Evolutionary conservation across 1,140 invertebrate genomes (phyloP).

Genomic region (Scaptodrosophila lebanonensis): DNA sequence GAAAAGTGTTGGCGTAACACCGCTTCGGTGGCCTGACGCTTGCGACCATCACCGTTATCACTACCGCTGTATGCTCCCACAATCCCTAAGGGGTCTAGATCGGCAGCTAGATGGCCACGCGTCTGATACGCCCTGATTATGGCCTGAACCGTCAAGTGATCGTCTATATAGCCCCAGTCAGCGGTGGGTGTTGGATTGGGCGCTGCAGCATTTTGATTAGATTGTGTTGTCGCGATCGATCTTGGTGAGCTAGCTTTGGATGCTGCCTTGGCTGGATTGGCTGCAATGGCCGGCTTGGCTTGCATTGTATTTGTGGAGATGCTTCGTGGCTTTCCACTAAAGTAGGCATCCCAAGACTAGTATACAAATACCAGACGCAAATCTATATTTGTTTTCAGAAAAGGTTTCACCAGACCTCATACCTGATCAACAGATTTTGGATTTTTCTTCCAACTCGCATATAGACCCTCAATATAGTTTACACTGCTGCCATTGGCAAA

Average conservation of each 20-base stretch:
- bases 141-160: slow-evolving; percentile 98
- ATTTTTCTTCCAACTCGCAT: slow-evolving; percentile 21
- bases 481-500: slow-evolving; percentile 27
- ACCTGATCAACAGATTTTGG: slow-evolving; percentile 33
- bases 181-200: slow-evolving; percentile 11
- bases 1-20: slow-evolving; percentile 55
- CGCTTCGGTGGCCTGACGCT: slow-evolving; percentile 77
- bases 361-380: background rate
- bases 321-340: slow-evolving; percentile 16
- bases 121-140: slow-evolving; percentile 98
- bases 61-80: slow-evolving; percentile 23
- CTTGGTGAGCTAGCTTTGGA: background rate
- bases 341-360: slow-evolving; percentile 50
- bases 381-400: slow-evolving; percentile 1
- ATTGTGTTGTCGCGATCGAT: background rate
- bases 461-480: slow-evolving; percentile 25
- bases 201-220: no score
- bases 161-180: slow-evolving; percentile 95
- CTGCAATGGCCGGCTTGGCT: background rate
- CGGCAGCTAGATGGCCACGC: slow-evolving; percentile 94
- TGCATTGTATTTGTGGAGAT: background rate
- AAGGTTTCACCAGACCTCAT: background rate
- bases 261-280: background rate
- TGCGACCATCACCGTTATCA: slow-evolving; percentile 59
- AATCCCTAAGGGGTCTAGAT: slow-evolving; percentile 94